These are phyloP conservation scores for Drosophila kikkawai DNA, from an alignment of 1,140 invertebrate genomes.

Conservation along the genomic window DNA sequence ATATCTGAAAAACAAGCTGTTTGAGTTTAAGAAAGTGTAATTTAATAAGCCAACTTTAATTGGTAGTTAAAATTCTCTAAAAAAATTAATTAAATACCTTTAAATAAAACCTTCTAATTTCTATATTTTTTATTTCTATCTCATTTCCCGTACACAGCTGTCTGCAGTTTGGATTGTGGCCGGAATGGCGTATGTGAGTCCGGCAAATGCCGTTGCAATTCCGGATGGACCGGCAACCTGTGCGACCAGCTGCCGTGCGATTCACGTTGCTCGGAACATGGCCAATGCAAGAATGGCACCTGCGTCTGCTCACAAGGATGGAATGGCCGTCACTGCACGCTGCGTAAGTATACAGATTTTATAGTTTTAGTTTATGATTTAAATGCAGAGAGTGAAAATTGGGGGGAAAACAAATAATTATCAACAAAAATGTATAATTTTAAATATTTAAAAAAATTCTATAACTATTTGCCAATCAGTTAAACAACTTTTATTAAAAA, in stretches of 20 bases:
- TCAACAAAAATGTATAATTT: neutral
- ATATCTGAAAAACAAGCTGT: neutral
- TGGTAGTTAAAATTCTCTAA: neutral
- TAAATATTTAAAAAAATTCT: neutral
- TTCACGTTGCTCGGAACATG: slow-evolving; percentile 96
- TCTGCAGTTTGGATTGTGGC: slow-evolving; percentile 96
- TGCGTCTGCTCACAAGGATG: slow-evolving; percentile 98
- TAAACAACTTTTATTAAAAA: no score
- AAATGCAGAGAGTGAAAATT: neutral
- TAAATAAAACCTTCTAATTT: slow-evolving; percentile 3
- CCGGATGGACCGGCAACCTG: slow-evolving; percentile 95
- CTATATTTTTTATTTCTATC: neutral
- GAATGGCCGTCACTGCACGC: slow-evolving; percentile 98
- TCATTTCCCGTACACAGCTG: slow-evolving; percentile 87
- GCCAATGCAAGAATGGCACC: slow-evolving; percentile 98
- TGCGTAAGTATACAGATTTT: slow-evolving; percentile 90
- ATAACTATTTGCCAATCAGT: no score
- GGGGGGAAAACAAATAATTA: neutral
- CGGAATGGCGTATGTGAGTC: slow-evolving; percentile 95
- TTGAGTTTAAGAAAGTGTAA: neutral
- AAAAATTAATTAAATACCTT: neutral
- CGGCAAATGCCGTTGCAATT: slow-evolving; percentile 94
- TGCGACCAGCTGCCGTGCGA: slow-evolving; percentile 96
- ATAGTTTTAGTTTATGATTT: neutral
- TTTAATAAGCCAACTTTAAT: neutral